phyloP scores from a whole-genome alignment of 2,888 invertebrate genomes.

The Cryptocephalus primarius region DNA sequence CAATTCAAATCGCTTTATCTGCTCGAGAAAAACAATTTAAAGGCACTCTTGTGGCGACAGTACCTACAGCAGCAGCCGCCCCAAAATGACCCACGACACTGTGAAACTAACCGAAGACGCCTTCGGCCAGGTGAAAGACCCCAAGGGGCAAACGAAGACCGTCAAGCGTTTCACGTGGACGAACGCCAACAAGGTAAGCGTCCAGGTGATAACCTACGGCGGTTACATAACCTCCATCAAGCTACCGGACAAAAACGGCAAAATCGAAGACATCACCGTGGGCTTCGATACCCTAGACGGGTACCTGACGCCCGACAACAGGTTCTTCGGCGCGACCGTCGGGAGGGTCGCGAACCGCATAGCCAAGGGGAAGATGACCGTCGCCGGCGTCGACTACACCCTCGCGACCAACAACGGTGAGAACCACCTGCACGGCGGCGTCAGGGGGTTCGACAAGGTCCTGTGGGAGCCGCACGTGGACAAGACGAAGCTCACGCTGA shows the following conservation, averaged over 20 bases:
- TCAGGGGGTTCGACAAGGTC: constrained; percentile 68
- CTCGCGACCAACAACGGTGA: constrained; percentile 60
- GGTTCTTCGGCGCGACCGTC: constrained; percentile 65
- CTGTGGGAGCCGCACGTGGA: constrained; percentile 51
- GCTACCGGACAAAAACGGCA: constrained; percentile 62
- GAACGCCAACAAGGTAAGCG: constrained; percentile 51
- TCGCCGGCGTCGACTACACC: constrained; percentile 56
- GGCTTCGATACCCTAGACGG: constrained; percentile 76
- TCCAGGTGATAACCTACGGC: constrained; percentile 62
- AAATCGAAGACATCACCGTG: constrained; percentile 62
- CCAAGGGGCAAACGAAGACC: constrained; percentile 30
- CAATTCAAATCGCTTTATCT: no score
- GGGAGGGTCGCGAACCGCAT: constrained; percentile 81
- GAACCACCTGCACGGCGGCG: constrained; percentile 75
- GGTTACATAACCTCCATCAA: constrained; percentile 68
- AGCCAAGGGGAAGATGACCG: constrained; percentile 54
- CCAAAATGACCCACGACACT: not conserved
- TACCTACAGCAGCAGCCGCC: no score
- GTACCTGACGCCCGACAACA: constrained; percentile 27
- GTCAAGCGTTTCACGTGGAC: constrained; percentile 55
- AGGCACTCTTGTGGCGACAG: no score
- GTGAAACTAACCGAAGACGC: constrained; percentile 18
- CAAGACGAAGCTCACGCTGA: constrained; percentile 56
- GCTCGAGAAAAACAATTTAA: no score
- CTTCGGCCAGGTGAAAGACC: constrained; percentile 24